Evolutionary conservation across 2,888 invertebrate genomes (phyloP), one percentile per base, ranked within the genome.

Genomic region (Tenthredo livida): DNA sequence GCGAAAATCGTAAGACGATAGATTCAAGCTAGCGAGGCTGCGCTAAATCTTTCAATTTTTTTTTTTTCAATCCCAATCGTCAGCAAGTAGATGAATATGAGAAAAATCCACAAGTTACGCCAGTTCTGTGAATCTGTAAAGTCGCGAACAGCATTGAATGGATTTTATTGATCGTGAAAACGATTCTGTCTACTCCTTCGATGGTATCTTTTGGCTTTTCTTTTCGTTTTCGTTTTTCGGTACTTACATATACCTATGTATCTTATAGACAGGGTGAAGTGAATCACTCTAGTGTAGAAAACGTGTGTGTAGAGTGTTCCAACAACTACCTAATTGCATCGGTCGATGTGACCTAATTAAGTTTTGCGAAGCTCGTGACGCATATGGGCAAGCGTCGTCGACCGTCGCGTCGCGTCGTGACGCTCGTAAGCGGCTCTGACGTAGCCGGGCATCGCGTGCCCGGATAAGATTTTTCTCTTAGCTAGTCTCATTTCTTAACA

Each of bases 281-380:
- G 54, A 77, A 33, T n/a, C 37, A 33, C 83, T 83, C 61, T 61
- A 33, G 67, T 43, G 15, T 67, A 17, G 67, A 21, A 17, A 43
- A 70, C 67, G 47, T 29, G 83, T 80, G 80, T 80, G 58, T 40
- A 43, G 61, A 61, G 67, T 83, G 43, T 70, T 70, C 67, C 10
- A 83, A 67, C 67, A 83, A 83, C 83, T 70, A 67, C 33, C 83
- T 67, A 83, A 83, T 83, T 83, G 65, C 50, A 83, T 58, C 17
- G 83, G 83, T 83, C 70, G 83, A 67, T 83, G 83, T 83, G 83
- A 83, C 83, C 83, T 47, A 70, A 83, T 84, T 75, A 61, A 84
- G 77, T 84, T 78, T 78, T 29, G 73, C 67, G 78, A 58, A 78
- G 67, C 58, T 58, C 61, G 47, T 67, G 78, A 73, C 84, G 61